Evolutionary conservation across 2,888 invertebrate genomes (phyloP), one percentile per base, ranked within the genome.

Genomic region (Portevinia maculata): DNA sequence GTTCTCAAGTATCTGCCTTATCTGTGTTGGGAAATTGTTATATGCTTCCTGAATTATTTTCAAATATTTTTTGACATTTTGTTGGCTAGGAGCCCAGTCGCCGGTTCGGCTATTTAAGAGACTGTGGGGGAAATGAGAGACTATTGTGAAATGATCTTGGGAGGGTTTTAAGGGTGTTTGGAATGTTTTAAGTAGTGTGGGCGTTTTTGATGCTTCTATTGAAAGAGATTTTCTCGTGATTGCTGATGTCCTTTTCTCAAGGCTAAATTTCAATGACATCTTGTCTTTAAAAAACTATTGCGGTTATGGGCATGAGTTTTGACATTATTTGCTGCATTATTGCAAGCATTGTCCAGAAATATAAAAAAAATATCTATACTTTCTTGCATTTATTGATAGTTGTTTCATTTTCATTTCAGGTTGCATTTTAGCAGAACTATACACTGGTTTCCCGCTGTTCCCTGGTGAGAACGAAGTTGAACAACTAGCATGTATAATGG

Each of bases 401-500:
- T n/a, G 39, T 39, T 3, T 48, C 15, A 39, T 53, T 32, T 46
- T 67, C 28, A 41, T 88, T 90, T 13, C 88, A 95, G 95, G 98
- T 41, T 99, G 98, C 90, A 98, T 99, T 89, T 92, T 99, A 86
- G 98, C 98, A 52, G 98, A 99, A 92, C 93, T 99, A 60, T 97
- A 97, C 90, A 98, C 98, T 6, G 98, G 99, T 46, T 97, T 97
- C 89, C 98, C 98, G 0, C 92, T 99, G 76, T 98, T 98, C 91
- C 98, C 98, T 24, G 98, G 98, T 0, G 98, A 98, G 92, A 98
- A 98, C 89, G 98, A 99, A 92, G 96, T 97, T 79, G 99, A 98
- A 89, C 98, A 99, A 91, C 93, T 99, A 85, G 97, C 98, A 69
- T 98, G 98, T 91, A 96, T 98, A 87, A 98, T 99, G 98, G 98